Conservation (phyloP, 2,888 invertebrate genomes). For the Ormyrus pomaceus region DNA sequence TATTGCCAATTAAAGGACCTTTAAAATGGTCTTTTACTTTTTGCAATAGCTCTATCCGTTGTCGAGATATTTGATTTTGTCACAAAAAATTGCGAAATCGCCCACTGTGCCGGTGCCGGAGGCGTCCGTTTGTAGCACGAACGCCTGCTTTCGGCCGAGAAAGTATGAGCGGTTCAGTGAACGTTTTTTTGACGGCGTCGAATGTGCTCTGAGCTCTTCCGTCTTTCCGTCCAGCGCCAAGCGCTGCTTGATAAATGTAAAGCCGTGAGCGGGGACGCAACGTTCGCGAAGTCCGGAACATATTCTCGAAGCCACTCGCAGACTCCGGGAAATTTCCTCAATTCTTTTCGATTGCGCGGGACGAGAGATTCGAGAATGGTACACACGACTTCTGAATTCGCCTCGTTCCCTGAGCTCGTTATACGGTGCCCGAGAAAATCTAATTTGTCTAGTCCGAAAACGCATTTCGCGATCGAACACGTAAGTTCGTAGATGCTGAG, state of each 20-base stretch:
- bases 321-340: slow-evolving; percentile 21
- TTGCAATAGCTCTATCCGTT: no score
- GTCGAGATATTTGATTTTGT: no score
- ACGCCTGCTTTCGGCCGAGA: not conserved
- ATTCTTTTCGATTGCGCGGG: not conserved
- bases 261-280: not conserved
- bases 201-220: not conserved
- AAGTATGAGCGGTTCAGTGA: not conserved
- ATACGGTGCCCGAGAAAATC: not conserved
- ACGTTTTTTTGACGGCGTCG: not conserved
- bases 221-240: not conserved
- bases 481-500: not conserved
- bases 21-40: no score
- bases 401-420: not conserved
- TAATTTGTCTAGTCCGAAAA: not conserved
- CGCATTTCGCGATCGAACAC: not conserved
- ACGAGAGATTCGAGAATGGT: not conserved
- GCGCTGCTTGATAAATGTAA: not conserved
- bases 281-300: not conserved
- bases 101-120: no score
- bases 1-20: no score
- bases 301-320: slow-evolving; percentile 44
- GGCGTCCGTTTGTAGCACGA: no score
- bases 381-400: not conserved
- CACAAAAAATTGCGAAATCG: no score